Conservation (phyloP, 64 coral and sea anemone genomes). For the Montipora sp. region DNA sequence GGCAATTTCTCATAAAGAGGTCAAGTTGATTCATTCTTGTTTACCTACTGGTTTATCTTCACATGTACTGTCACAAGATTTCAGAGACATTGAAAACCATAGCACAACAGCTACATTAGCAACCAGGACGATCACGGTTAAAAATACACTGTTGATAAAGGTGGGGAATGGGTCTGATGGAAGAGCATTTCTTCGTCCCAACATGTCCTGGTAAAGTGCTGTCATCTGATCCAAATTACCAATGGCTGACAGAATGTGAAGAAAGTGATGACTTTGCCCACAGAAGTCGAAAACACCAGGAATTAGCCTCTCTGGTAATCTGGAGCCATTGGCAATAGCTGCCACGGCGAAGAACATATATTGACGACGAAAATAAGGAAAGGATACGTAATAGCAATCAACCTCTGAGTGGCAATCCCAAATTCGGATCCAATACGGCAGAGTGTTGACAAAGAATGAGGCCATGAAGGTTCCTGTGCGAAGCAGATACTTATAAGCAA, state of each 20-base stretch:
- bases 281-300: constrained; percentile 82
- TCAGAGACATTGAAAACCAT: constrained; percentile 48
- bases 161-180: constrained; percentile 37
- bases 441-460: constrained; percentile 80
- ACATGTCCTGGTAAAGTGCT: constrained; percentile 78
- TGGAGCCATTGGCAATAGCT: constrained; percentile 71
- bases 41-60: background rate
- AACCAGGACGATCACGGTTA: constrained; percentile 53
- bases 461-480: constrained; percentile 72
- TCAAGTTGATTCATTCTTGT: background rate
- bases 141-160: constrained; percentile 62
- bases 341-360: constrained; percentile 77
- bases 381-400: constrained; percentile 71
- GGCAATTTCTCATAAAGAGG: too few relatives aligned
- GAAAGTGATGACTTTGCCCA: constrained; percentile 94
- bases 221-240: constrained; percentile 78
- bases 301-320: constrained; percentile 67
- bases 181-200: constrained; percentile 54
- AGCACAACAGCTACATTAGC: constrained; percentile 75
- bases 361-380: constrained; percentile 75
- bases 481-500: constrained; percentile 71
- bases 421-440: constrained; percentile 67
- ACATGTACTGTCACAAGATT: background rate
- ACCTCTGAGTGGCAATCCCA: constrained; percentile 43
- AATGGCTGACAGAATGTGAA: constrained; percentile 86